A percentile compares a stretch with the other conserved stretches of the same genome.
phyloP scores from a whole-genome alignment of 2,888 invertebrate species.

The Stenurella melanura region DNA sequence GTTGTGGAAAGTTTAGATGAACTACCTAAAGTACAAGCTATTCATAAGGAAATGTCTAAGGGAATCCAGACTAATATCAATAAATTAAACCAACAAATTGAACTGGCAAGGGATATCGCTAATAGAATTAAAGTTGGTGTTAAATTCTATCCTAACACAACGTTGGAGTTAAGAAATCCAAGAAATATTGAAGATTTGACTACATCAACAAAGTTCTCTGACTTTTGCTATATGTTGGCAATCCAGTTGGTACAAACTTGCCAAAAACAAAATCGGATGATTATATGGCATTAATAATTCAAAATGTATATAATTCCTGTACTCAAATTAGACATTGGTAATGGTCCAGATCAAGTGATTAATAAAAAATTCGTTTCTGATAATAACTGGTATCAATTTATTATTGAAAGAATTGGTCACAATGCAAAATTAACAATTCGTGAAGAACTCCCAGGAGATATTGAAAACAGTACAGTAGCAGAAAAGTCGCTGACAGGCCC shows the following conservation, averaged over 20 bases:
- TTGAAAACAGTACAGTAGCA: slow-evolving; percentile 74
- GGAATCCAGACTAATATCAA: slow-evolving; percentile 81
- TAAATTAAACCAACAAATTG: slow-evolving; percentile 85
- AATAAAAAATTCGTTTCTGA: slow-evolving; percentile 87
- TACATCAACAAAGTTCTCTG: slow-evolving; percentile 89
- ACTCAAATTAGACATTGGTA: slow-evolving; percentile 91
- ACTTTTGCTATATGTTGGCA: slow-evolving; percentile 92
- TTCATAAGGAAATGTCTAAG: slow-evolving; percentile 76
- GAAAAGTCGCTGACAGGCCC: slow-evolving; percentile 83
- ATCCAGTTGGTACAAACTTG: slow-evolving; percentile 82
- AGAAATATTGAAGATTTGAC: slow-evolving; percentile 88
- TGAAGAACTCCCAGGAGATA: slow-evolving; percentile 81
- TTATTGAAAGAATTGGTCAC: slow-evolving; percentile 92
- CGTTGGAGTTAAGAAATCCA: slow-evolving; percentile 90
- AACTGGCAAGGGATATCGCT: slow-evolving; percentile 85
- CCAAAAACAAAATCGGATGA: slow-evolving; percentile 84
- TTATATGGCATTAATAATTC: slow-evolving; percentile 92
- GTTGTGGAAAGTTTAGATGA: slow-evolving; percentile 78
- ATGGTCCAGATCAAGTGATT: slow-evolving; percentile 85
- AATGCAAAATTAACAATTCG: slow-evolving; percentile 88
- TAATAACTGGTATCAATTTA: slow-evolving; percentile 92
- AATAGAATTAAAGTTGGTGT: slow-evolving; percentile 89
- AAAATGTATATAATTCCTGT: slow-evolving; percentile 92
- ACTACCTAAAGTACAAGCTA: slow-evolving; percentile 78
- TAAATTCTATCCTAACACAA: slow-evolving; percentile 87